Conservation (phyloP, 1,140 invertebrate species). For the Drosophila pseudoobscura region DNA sequence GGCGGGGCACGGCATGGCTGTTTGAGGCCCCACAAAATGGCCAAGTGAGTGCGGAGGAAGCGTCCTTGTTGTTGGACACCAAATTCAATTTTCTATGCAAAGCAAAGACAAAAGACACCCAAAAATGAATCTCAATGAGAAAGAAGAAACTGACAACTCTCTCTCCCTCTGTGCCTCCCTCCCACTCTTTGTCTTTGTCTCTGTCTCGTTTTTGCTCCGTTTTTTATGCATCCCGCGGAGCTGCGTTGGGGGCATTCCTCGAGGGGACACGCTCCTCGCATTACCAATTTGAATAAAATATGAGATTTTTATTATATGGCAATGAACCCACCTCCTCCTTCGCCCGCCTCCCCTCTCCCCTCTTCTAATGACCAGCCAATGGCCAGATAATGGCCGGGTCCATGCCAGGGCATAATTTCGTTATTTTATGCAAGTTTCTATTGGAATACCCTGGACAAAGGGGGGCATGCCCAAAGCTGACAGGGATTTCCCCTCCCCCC, state of each 20-base stretch:
- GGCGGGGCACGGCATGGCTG: neutral
- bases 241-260: constrained; percentile 11
- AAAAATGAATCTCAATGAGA: constrained; percentile 65
- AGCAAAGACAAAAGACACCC: constrained; percentile 24
- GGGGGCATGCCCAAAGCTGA: no score
- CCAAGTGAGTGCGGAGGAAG: constrained; percentile 8
- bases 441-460: no score
- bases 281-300: constrained; percentile 83
- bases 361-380: constrained; percentile 65
- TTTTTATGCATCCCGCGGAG: constrained; percentile 6
- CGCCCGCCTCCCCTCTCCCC: no score
- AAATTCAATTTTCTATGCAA: constrained; percentile 73
- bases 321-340: constrained; percentile 8
- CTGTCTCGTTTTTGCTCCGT: no score
- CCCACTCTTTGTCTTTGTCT: neutral
- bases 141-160: constrained; percentile 34
- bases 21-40: constrained; percentile 30
- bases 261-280: constrained; percentile 39
- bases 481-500: no score
- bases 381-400: constrained; percentile 65
- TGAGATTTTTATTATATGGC: constrained; percentile 77
- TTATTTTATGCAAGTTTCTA: constrained; percentile 56
- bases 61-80: constrained; percentile 12
- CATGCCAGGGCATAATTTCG: constrained; percentile 64
- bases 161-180: neutral